Evolutionary conservation across 2,888 invertebrate species (phyloP).

Genomic region (Lycocerus yunnanus): DNA sequence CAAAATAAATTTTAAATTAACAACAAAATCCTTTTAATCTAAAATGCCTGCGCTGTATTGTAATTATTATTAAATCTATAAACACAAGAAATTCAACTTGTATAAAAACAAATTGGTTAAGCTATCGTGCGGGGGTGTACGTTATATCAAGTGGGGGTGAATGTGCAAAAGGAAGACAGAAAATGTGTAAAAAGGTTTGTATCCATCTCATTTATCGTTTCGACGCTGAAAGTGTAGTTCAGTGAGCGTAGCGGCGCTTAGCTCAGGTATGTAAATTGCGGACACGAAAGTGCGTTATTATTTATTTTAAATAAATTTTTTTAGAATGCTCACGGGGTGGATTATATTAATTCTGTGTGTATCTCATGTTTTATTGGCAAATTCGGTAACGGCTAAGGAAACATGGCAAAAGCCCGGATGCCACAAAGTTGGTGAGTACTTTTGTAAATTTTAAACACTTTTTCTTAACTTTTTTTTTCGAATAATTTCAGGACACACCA

Average conservation of each 20-base stretch:
- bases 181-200: slow-evolving; percentile 38
- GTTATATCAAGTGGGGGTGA: slow-evolving; percentile 40
- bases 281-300: not conserved
- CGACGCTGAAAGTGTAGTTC: slow-evolving; percentile 44
- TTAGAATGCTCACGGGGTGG: slow-evolving; percentile 54
- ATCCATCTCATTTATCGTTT: slow-evolving; percentile 45
- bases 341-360: slow-evolving; percentile 49
- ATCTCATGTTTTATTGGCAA: slow-evolving; percentile 47
- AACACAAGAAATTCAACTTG: not conserved
- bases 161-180: slow-evolving; percentile 39
- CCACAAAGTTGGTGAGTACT: slow-evolving; percentile 72
- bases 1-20: not conserved
- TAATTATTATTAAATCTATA: not conserved
- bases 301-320: not conserved
- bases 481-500: slow-evolving; percentile 69
- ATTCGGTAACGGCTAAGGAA: slow-evolving; percentile 52
- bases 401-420: slow-evolving; percentile 79
- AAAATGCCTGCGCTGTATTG: not conserved
- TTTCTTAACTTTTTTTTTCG: slow-evolving; percentile 7
- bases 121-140: slow-evolving; percentile 5
- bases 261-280: slow-evolving; percentile 36
- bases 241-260: slow-evolving; percentile 30
- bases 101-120: not conserved
- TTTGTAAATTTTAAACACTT: not conserved
- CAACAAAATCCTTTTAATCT: not conserved